Evolutionary conservation across 2,113 vertebrate species (phyloP), one percentile per base, ranked within the genome.

Genomic region (Ramphastos sulfuratus): DNA sequence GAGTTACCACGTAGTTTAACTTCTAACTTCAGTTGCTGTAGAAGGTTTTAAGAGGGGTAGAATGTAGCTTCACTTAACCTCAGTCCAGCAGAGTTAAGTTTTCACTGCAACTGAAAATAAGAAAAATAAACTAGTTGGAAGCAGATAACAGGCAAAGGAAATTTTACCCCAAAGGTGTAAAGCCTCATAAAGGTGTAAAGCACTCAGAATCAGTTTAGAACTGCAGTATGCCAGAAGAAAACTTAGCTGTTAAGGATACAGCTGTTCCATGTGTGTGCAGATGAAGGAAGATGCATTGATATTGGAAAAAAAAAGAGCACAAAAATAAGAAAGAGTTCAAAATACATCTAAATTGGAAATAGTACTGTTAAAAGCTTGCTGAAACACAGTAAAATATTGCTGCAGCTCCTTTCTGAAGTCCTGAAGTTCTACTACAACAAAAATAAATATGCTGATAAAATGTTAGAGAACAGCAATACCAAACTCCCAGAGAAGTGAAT

Each of bases 371-470:
- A 76, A 90, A 92, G 54, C 50, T 81, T 50, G n/a, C 30, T 89
- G 73, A 58, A 55, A 65, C 35, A 59, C 48, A 48, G 66, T 46
- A 66, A 84, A 96, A 85, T 56, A 60, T 20, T 71, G 56, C 14
- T 83, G 42, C 48, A 82, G 58, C 79, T 82, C 33, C 58, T 84
- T 78, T 66, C 14, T 91, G 4, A 84, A 79, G 21, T 59, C 71
- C 73, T 83, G 80, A 87, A 78, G 50, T 42, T 33, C 88, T 80
- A 89, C 67, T 70, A 23, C 31, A 86, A 89, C 67, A 70, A 88
- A 90, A 85, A 85, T 66, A 94, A 94, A 79, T 73, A 48, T 18
- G 24, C 56, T 63, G 81, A 84, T 89, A 91, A 92, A 67, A 73
- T 44, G 15, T 1, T 60, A 20, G 59, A 61, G 65, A 72, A 39